Conservation (phyloP, 2,888 invertebrate genomes). For the Unio delphinus region DNA sequence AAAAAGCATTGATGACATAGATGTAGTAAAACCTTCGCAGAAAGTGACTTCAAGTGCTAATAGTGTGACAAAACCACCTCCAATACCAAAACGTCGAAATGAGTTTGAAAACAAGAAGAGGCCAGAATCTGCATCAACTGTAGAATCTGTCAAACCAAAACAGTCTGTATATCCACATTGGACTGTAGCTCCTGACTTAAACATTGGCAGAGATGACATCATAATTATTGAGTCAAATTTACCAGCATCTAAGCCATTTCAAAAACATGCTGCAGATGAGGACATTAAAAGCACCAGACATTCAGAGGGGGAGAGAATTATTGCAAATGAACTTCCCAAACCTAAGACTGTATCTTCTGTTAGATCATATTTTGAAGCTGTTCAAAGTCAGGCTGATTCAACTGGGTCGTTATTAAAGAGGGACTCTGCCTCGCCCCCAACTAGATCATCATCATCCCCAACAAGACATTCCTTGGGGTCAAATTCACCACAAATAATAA, state of each 20-base stretch:
- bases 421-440: no score
- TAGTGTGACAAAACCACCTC: conserved; percentile 2
- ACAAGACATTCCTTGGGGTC: conserved; percentile 24
- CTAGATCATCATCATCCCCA: conserved; percentile 11
- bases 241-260: conserved; percentile 6
- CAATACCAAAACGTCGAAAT: not conserved
- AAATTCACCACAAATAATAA: conserved; percentile 18
- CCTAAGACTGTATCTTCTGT: conserved; percentile 83
- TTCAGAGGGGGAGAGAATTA: conserved; percentile 62
- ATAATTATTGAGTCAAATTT: conserved; percentile 47
- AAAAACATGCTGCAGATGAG: conserved; percentile 7
- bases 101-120: conserved; percentile 4
- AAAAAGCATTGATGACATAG: no score
- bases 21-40: no score
- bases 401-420: no score
- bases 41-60: no score
- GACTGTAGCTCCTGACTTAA: conserved; percentile 39
- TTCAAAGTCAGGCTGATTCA: conserved; percentile 18
- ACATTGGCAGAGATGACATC: conserved; percentile 46
- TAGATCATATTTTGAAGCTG: conserved; percentile 41
- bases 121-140: not conserved
- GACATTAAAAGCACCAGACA: conserved; percentile 8
- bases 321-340: conserved; percentile 82
- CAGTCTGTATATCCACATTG: conserved; percentile 33
- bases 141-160: not conserved